phyloP scores from a whole-genome alignment of 2,113 vertebrate genomes.

The Hemiscyllium ocellatum region DNA sequence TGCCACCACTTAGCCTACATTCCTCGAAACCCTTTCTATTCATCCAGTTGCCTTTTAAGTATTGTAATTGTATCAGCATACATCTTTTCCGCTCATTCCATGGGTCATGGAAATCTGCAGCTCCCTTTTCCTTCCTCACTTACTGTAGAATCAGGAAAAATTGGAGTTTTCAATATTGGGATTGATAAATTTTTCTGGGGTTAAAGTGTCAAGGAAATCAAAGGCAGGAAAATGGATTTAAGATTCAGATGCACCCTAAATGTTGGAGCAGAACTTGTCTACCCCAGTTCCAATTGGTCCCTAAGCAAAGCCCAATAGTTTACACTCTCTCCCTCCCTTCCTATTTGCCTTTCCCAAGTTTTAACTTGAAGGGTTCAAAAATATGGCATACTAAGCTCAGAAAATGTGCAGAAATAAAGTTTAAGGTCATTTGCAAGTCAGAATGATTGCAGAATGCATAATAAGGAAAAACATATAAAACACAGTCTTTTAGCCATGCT shows the following conservation, averaged over 20 bases:
- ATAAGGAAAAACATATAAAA: background rate
- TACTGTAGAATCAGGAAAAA: too few relatives aligned
- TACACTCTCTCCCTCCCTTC: background rate
- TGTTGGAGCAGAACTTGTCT: background rate
- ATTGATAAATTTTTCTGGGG: background rate
- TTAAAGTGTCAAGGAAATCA: background rate
- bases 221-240: background rate
- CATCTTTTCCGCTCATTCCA: too few relatives aligned
- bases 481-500: too few relatives aligned
- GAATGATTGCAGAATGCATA: background rate
- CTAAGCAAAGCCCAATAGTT: background rate
- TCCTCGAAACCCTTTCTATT: too few relatives aligned
- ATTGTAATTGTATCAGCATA: too few relatives aligned
- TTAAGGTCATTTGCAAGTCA: background rate
- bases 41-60: too few relatives aligned
- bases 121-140: too few relatives aligned
- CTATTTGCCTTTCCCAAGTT: background rate
- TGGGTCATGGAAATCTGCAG: too few relatives aligned
- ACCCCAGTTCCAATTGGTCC: background rate
- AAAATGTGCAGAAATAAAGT: background rate
- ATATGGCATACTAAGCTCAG: background rate
- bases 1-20: too few relatives aligned
- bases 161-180: background rate
- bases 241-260: background rate
- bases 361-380: background rate